phyloP scores from a whole-genome alignment of 2,113 vertebrate genomes.

The Rhinopomastus cyanomelas region DNA sequence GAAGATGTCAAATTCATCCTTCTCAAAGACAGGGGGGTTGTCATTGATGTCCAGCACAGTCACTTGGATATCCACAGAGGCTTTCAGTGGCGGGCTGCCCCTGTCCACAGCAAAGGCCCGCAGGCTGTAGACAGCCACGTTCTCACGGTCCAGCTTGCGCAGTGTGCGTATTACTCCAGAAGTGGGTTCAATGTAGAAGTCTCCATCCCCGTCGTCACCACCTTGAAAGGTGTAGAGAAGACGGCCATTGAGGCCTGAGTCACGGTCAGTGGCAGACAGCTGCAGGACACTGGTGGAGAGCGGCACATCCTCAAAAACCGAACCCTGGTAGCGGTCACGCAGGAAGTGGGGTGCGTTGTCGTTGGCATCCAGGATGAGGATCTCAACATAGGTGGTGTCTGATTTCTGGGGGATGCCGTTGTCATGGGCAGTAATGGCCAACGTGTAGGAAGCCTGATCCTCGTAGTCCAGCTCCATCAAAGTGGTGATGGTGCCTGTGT shows the following conservation, averaged over 20 bases:
- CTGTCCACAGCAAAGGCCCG: constrained; percentile 88
- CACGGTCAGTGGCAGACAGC: constrained; percentile 90
- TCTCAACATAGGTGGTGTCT: constrained; percentile 92
- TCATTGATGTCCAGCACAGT: constrained; percentile 93
- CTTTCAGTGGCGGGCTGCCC: constrained; percentile 85
- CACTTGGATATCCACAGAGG: constrained; percentile 86
- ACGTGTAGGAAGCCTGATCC: constrained; percentile 90
- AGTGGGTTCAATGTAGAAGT: constrained; percentile 90
- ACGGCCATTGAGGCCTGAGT: constrained; percentile 88
- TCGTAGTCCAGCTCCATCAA: constrained; percentile 93
- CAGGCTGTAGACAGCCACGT: constrained; percentile 87
- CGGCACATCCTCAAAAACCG: constrained; percentile 87
- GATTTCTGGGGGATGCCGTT: constrained; percentile 96
- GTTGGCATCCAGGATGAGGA: constrained; percentile 90
- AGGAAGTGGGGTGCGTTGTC: constrained; percentile 89
- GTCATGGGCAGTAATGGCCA: constrained; percentile 91
- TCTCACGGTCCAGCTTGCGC: constrained; percentile 91
- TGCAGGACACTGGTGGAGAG: constrained; percentile 90
- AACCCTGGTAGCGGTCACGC: constrained; percentile 88
- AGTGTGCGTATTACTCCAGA: constrained; percentile 92
- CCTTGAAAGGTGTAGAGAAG: constrained; percentile 90
- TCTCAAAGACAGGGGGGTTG: constrained; percentile 93
- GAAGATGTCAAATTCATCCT: constrained; percentile 88
- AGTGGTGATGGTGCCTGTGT: constrained; percentile 90
- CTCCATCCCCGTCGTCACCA: constrained; percentile 91